Percentiles rank a stretch among this genome's conserved stretches.
Conservation (phyloP, 2,888 invertebrate species). For the Lutraria lutraria region DNA sequence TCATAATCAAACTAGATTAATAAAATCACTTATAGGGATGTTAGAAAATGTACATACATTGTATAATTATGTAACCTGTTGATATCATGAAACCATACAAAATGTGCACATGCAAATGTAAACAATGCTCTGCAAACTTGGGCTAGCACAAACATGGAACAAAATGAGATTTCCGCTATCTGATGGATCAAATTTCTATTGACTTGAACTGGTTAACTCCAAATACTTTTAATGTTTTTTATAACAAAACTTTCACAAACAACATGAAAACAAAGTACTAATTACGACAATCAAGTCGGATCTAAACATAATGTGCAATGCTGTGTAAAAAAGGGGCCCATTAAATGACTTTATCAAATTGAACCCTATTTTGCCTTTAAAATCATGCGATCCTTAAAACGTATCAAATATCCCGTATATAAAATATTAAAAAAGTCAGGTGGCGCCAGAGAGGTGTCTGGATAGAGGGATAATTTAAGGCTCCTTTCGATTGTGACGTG, state of each 20-base stretch:
- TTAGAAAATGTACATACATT: no score
- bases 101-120: no score
- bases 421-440: constrained; percentile 38
- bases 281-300: not conserved
- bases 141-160: not conserved
- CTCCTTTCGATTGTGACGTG: constrained; percentile 35
- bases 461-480: constrained; percentile 54
- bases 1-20: no score
- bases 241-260: constrained; percentile 22
- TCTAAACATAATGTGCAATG: constrained; percentile 9
- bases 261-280: not conserved
- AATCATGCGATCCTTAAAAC: constrained; percentile 17
- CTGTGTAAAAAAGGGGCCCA: constrained; percentile 23
- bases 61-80: no score
- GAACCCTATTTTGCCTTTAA: constrained; percentile 25
- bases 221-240: not conserved
- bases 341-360: constrained; percentile 2
- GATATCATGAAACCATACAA: no score
- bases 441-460: constrained; percentile 59
- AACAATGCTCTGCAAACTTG: no score
- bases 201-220: not conserved
- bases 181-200: not conserved
- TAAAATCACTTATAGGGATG: no score
- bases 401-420: constrained; percentile 35
- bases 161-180: not conserved